Conservation (phyloP, 2,888 invertebrate species). For the Parnassius glacialis region DNA sequence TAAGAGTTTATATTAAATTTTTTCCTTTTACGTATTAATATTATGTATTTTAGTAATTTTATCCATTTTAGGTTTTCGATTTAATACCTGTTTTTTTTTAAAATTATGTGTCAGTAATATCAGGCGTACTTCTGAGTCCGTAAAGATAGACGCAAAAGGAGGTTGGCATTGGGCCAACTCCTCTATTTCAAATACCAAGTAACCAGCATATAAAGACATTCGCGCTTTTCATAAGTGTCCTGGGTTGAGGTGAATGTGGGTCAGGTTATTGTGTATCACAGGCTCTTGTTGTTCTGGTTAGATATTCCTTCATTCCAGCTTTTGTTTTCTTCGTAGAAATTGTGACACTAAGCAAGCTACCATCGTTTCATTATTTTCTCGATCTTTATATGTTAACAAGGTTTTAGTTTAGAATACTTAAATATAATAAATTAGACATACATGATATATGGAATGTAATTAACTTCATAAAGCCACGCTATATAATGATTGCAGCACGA, state of each 20-base stretch:
- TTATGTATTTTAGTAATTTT: no score
- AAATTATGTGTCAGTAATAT: not conserved
- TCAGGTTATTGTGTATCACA: conserved; percentile 34
- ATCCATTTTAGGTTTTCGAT: no score
- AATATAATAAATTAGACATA: not conserved
- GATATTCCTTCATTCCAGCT: conserved; percentile 45
- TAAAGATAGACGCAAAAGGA: conserved; percentile 47
- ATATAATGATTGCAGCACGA: no score
- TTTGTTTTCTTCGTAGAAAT: conserved; percentile 57
- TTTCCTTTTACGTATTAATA: no score
- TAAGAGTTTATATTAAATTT: no score
- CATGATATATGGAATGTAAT: no score
- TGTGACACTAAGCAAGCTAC: conserved; percentile 38
- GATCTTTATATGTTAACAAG: not conserved
- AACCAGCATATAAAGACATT: conserved; percentile 46
- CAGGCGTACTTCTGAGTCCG: conserved; percentile 36
- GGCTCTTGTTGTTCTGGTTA: conserved; percentile 42
- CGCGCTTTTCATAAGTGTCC: conserved; percentile 32
- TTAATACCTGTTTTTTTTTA: not conserved
- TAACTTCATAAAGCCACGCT: no score
- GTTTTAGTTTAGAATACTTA: not conserved
- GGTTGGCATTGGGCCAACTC: conserved; percentile 51
- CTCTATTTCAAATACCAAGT: conserved; percentile 47
- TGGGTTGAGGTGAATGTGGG: conserved; percentile 29
- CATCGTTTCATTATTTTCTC: conserved; percentile 32